phyloP scores from a whole-genome alignment of 2,113 vertebrate genomes.

The Sminthopsis crassicaudata region DNA sequence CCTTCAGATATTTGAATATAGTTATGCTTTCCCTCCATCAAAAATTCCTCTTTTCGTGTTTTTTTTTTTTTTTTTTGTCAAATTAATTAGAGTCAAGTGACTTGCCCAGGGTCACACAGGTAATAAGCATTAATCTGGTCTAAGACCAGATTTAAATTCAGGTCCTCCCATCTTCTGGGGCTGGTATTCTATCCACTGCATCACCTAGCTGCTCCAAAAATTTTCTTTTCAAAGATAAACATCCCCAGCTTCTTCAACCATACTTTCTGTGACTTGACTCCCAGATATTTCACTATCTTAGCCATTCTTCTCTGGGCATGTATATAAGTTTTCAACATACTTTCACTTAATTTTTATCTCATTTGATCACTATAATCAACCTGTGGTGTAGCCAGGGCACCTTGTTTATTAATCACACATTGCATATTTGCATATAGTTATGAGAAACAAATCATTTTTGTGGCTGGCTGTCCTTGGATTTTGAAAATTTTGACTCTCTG shows the following conservation, averaged over 20 bases:
- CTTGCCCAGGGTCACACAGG: no score
- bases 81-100: no score
- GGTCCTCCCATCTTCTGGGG: no score
- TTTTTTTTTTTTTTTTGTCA: no score
- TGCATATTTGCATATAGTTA: background rate
- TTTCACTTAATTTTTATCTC: background rate
- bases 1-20: background rate
- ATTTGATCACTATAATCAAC: background rate
- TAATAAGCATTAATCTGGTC: no score
- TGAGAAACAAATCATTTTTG: background rate
- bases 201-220: no score
- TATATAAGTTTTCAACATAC: background rate
- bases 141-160: no score
- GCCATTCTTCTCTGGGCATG: background rate
- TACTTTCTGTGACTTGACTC: background rate
- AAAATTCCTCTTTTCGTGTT: background rate
- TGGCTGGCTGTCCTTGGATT: background rate
- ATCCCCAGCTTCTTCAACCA: background rate
- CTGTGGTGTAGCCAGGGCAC: background rate
- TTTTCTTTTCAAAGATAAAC: background rate
- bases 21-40: background rate
- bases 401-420: background rate
- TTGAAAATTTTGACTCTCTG: background rate
- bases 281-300: background rate
- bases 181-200: no score